Percentiles rank a stretch among this genome's conserved stretches.
These are phyloP conservation scores for Drosophila rufa DNA, from an alignment of 1,140 invertebrate genomes.

Conservation along the genomic window DNA sequence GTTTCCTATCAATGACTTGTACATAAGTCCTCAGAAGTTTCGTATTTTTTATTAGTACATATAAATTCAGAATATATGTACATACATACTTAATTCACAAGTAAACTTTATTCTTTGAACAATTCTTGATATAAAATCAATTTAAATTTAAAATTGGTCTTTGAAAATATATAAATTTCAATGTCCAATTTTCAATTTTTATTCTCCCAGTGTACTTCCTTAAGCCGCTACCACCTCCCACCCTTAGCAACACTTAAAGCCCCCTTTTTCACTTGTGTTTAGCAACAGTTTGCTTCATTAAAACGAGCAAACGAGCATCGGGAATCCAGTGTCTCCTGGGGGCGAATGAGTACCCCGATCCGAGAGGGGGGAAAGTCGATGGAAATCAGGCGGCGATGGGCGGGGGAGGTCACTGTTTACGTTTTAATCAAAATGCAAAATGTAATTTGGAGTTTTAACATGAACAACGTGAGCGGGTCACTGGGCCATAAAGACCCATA, in stretches of 20 bases:
- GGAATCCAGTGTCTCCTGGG: constrained; percentile 32
- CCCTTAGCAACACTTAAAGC: neutral
- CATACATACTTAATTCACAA: neutral
- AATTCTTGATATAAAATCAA: too few relatives aligned
- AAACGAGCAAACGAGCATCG: constrained; percentile 58
- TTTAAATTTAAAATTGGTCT: too few relatives aligned
- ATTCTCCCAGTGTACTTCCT: neutral
- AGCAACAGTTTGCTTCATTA: constrained; percentile 61
- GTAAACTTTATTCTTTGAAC: neutral
- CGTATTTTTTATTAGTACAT: too few relatives aligned
- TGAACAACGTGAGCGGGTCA: constrained; percentile 50
- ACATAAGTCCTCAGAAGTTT: too few relatives aligned
- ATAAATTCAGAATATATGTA: too few relatives aligned
- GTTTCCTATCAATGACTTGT: too few relatives aligned
- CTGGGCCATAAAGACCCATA: constrained; percentile 56
- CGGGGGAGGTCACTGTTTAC: constrained; percentile 34
- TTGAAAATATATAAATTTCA: too few relatives aligned
- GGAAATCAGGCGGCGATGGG: neutral
- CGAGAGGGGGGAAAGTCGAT: neutral
- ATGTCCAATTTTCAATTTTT: too few relatives aligned
- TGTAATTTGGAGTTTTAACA: constrained; percentile 48
- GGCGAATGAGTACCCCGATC: neutral
- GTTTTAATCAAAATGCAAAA: constrained; percentile 72
- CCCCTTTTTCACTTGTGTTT: constrained; percentile 9
- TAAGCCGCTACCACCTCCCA: neutral